Percentiles rank a stretch among this genome's conserved stretches.
These are phyloP conservation scores for Agrotis exclamationis DNA, from an alignment of 2,888 invertebrate genomes.

Conservation along the genomic window DNA sequence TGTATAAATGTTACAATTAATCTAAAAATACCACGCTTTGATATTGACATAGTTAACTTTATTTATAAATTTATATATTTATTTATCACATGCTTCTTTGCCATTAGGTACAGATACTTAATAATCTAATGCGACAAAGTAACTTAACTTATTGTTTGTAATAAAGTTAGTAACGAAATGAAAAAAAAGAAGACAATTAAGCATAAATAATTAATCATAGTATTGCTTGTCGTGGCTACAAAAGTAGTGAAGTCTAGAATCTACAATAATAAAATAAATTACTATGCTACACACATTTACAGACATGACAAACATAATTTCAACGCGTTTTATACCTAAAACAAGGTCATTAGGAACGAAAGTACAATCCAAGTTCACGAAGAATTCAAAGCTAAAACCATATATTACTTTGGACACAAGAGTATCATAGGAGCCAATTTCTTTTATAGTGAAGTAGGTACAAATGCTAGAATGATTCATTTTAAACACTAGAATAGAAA, in stretches of 20 bases:
- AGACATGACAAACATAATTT: not conserved
- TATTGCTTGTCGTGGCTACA: not conserved
- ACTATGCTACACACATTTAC: not conserved
- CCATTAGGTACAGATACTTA: too few relatives aligned
- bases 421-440: conserved; percentile 27
- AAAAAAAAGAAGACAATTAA: not conserved
- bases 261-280: not conserved
- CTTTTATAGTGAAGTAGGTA: not conserved
- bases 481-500: conserved; percentile 31
- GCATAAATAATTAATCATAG: not conserved
- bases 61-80: too few relatives aligned
- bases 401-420: conserved; percentile 29
- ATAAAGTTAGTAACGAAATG: not conserved
- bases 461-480: conserved; percentile 20
- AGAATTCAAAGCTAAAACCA: conserved; percentile 11
- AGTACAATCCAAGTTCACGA: conserved; percentile 19
- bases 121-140: too few relatives aligned
- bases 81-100: too few relatives aligned
- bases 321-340: not conserved
- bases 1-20: not conserved
- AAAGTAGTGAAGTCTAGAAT: conserved; percentile 6
- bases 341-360: conserved; percentile 37
- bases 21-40: not conserved
- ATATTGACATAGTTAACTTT: not conserved
- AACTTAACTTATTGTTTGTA: too few relatives aligned